A percentile compares a stretch with the other conserved stretches of the same genome.
Evolutionary conservation across 2,888 invertebrate species (phyloP).

Genomic region (Ferrisia virgata): DNA sequence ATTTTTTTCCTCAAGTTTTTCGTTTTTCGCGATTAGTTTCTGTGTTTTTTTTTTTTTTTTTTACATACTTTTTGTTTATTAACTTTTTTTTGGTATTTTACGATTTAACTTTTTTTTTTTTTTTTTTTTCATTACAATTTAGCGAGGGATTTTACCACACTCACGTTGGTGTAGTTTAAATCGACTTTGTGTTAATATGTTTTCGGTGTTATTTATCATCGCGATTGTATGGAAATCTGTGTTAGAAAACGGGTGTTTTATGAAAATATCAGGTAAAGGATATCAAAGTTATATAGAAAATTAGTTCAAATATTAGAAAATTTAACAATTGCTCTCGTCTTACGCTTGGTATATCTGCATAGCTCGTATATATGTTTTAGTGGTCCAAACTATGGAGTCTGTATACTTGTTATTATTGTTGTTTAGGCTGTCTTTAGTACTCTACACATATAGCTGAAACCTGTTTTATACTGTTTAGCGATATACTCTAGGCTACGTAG

Average conservation of each 20-base stretch:
- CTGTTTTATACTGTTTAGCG: background rate
- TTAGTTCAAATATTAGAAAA: too few relatives aligned
- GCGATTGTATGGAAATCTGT: background rate
- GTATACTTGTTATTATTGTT: background rate
- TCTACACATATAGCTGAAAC: background rate
- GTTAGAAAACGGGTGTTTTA: background rate
- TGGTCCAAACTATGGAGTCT: too few relatives aligned
- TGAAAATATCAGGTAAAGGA: background rate
- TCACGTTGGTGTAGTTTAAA: background rate
- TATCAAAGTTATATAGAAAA: background rate
- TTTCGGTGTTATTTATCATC: background rate
- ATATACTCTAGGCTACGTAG: background rate
- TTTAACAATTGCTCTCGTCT: too few relatives aligned
- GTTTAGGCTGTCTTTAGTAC: background rate
- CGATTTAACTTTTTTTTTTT: background rate
- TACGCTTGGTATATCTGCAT: too few relatives aligned
- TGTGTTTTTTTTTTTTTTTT: background rate
- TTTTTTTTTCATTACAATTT: background rate
- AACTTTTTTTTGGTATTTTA: background rate
- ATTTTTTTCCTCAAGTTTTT: background rate
- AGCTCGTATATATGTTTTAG: too few relatives aligned
- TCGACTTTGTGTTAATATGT: conserved; percentile 3
- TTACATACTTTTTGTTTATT: background rate
- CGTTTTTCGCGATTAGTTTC: background rate
- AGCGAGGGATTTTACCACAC: background rate